Evolutionary conservation across 2,113 vertebrate species (phyloP).

Genomic region (Epinephelus moara): DNA sequence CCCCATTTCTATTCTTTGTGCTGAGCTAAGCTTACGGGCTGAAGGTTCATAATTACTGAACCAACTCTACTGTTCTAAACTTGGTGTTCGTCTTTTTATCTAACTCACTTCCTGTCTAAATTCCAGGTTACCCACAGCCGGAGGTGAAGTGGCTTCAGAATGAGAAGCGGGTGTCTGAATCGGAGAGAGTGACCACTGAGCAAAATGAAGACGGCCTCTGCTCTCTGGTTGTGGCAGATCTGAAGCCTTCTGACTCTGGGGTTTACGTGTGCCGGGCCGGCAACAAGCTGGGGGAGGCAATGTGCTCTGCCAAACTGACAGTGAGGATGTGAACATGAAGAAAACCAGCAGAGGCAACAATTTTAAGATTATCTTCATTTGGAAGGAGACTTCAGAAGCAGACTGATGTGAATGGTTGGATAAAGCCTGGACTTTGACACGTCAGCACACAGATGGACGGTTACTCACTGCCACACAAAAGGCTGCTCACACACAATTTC

Average conservation of each 20-base stretch:
- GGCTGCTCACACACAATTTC: slow-evolving; percentile 2
- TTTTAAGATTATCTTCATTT: background rate
- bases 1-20: too few species aligned
- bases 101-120: background rate
- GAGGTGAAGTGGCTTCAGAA: slow-evolving; percentile 83
- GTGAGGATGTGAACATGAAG: slow-evolving; percentile 42
- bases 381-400: background rate
- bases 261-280: slow-evolving; percentile 81
- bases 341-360: background rate
- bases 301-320: slow-evolving; percentile 69
- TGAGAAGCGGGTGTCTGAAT: slow-evolving; percentile 64
- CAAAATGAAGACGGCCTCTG: slow-evolving; percentile 79
- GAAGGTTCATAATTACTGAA: too few species aligned
- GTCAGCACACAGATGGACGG: background rate
- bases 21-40: too few species aligned
- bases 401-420: background rate
- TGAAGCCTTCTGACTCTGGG: slow-evolving; percentile 80
- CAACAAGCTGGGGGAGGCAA: slow-evolving; percentile 73
- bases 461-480: background rate
- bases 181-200: slow-evolving; percentile 57
- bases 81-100: too few species aligned
- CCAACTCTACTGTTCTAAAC: too few species aligned
- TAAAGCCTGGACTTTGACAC: background rate
- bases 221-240: slow-evolving; percentile 73
- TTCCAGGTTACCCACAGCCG: slow-evolving; percentile 83